These are phyloP conservation scores for Mustelus asterias DNA, from an alignment of 2,113 vertebrate species.

Conservation along the genomic window DNA sequence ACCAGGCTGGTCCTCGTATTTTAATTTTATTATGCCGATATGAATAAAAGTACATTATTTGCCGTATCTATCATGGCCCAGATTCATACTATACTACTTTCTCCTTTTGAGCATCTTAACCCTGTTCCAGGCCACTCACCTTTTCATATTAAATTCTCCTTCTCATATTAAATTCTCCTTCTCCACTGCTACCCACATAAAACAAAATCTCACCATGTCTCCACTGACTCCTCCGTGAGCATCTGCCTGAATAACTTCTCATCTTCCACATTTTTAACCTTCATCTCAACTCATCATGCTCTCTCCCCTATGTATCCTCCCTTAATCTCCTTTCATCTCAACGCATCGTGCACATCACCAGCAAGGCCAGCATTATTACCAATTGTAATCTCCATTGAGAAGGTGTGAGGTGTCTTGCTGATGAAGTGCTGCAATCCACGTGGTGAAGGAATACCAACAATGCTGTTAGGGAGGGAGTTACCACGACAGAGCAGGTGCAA, in stretches of 20 bases:
- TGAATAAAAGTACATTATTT: background rate
- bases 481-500: too few species aligned
- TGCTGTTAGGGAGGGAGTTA: too few species aligned
- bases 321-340: too few species aligned
- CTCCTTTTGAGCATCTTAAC: background rate
- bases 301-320: background rate
- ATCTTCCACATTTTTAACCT: background rate
- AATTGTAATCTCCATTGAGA: too few species aligned
- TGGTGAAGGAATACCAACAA: too few species aligned
- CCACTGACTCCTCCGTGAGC: background rate
- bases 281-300: background rate
- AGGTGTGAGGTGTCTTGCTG: too few species aligned
- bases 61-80: background rate
- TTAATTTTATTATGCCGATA: background rate
- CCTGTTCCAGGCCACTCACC: too few species aligned
- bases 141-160: too few species aligned
- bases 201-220: background rate
- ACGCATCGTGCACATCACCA: too few species aligned
- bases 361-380: too few species aligned
- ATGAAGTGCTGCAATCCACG: too few species aligned
- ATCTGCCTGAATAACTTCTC: too few species aligned
- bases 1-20: background rate
- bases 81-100: background rate
- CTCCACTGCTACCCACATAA: background rate
- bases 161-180: background rate